phyloP scores from a whole-genome alignment of 2,113 vertebrate genomes.

The Periophthalmodon schlosseri region DNA sequence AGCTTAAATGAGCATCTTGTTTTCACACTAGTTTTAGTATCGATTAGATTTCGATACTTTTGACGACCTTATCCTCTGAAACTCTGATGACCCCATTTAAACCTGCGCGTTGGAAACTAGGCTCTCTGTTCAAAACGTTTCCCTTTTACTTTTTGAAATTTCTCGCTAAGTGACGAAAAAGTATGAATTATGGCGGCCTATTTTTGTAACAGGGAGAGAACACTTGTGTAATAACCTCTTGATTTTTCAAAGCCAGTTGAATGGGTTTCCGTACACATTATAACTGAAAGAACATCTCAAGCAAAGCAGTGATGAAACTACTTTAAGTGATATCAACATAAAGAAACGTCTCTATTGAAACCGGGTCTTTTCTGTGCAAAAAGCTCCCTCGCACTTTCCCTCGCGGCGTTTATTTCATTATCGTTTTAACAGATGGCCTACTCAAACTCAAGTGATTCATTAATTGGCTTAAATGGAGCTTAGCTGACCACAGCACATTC shows the following conservation, averaged over 20 bases:
- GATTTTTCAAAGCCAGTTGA: not conserved
- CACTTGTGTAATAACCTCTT: not conserved
- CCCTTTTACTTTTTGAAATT: not conserved
- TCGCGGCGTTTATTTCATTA: not conserved
- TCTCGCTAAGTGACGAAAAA: not conserved
- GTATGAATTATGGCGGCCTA: not conserved
- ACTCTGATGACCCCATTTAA: too few species aligned
- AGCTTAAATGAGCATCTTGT: too few species aligned
- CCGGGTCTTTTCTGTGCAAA: not conserved
- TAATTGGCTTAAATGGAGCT: constrained; percentile 2
- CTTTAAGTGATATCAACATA: not conserved
- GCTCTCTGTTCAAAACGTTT: too few species aligned
- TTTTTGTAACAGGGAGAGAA: not conserved
- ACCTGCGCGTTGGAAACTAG: too few species aligned
- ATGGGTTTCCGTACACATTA: not conserved
- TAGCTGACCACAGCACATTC: constrained; percentile 11
- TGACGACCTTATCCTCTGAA: too few species aligned
- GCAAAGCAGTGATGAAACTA: not conserved
- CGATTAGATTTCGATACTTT: too few species aligned
- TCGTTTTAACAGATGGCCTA: constrained; percentile 9
- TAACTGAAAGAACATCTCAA: not conserved
- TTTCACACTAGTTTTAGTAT: too few species aligned
- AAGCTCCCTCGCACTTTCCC: not conserved
- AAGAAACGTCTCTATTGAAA: not conserved
- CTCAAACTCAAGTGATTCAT: constrained; percentile 7